Percentiles rank a stretch among this genome's conserved stretches.
Conservation (phyloP, 2,888 invertebrate species). For the Cosmia trapezina region DNA sequence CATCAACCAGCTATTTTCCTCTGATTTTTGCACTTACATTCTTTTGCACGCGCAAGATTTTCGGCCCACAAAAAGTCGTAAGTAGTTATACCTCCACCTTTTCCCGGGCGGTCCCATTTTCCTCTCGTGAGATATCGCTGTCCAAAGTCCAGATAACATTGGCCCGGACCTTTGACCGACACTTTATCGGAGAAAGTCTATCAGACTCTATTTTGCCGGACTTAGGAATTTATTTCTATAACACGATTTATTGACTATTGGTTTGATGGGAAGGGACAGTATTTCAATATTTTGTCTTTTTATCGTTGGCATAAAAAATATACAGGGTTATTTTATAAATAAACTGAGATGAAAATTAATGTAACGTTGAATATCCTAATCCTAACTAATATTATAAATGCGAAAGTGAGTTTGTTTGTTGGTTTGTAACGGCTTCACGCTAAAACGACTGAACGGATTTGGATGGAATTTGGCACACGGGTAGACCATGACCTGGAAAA, state of each 20-base stretch:
- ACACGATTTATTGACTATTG: constrained; percentile 64
- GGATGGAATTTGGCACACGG: no score
- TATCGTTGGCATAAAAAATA: constrained; percentile 8
- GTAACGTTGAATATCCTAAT: no score
- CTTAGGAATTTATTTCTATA: constrained; percentile 71
- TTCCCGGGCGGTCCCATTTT: constrained; percentile 61
- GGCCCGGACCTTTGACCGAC: constrained; percentile 71
- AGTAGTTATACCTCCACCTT: constrained; percentile 50
- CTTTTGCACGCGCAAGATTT: constrained; percentile 47
- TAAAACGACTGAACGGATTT: no score
- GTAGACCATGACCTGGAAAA: no score
- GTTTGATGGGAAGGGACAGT: constrained; percentile 36
- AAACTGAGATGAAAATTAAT: neutral
- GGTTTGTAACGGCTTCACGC: no score
- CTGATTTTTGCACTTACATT: constrained; percentile 41
- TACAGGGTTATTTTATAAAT: neutral
- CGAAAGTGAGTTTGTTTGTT: no score
- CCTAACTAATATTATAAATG: no score
- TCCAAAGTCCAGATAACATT: constrained; percentile 65
- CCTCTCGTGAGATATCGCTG: constrained; percentile 70
- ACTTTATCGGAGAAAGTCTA: constrained; percentile 71
- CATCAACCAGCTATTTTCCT: constrained; percentile 34
- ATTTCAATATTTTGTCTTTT: constrained; percentile 25
- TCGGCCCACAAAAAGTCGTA: constrained; percentile 46
- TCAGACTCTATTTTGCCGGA: constrained; percentile 68